Base-by-base conservation (phyloP, 2,113 vertebrate species). In the Ascaphus truei region DNA sequence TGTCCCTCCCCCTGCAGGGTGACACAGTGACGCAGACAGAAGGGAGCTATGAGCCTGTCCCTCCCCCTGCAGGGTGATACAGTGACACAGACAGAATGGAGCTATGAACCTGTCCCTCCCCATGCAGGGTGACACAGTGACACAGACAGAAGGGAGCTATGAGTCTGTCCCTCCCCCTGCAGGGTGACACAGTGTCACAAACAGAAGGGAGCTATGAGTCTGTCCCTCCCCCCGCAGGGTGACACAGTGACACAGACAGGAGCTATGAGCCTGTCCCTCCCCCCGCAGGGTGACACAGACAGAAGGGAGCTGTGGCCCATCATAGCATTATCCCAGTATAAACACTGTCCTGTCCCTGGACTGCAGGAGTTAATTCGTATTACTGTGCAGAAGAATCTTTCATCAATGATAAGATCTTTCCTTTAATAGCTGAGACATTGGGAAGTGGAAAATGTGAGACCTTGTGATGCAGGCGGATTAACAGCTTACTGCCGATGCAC, bases 361-460 rank as follows among this genome's bases (percentile, higher is more conserved):
- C 30, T 39, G 56, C 33, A 25, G 13, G 22, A 56, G 11, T 22
- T 8, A n/a, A 30, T 60, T 51, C 15, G 8, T 59, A 20, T 39
- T 36, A 1, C 5, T 18, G n/a, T 47, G 47, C 20, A 50, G 23
- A 59, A 51, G 31, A 36, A 22, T 51, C 48, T 59, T 51, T 48
- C 43, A 12, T 22, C 43, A 20, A 31, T 69, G 55, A 69, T 51
- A 10, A 37, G 12, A 30, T 37, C 25, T 68, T 50, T 39, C 66
- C 66, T 7, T 48, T 23, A 47, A 60, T 60, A 60, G 25, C 47
- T 45, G 45, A 51, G 45, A 36, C 61, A 60, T 50, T 7, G 39
- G 43, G 43, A 60, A 50, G 45, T 69, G 66, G 65, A 69, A 60
- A 69, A 60, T 50, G 43, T 69, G 55, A 66, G 39, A 13, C 34